Percentiles rank a stretch among this genome's conserved stretches.
Conservation (phyloP, 2,888 invertebrate species). For the Lasioglossum malachurum region DNA sequence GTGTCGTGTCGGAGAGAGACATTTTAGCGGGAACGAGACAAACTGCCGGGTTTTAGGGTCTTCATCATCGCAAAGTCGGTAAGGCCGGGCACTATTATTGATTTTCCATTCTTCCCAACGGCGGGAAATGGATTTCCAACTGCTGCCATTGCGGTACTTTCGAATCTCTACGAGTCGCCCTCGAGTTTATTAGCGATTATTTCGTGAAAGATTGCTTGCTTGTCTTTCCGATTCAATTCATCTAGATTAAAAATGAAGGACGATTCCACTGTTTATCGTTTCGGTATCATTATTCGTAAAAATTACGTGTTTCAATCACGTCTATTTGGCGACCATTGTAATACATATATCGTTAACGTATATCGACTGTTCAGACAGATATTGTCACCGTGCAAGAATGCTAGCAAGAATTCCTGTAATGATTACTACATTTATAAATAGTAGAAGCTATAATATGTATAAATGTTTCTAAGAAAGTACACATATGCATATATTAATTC, state of each 20-base stretch:
- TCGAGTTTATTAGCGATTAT: neutral
- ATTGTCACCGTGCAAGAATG: neutral
- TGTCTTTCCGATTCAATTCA: neutral
- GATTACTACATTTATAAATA: neutral
- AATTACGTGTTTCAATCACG: neutral
- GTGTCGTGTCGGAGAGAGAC: conserved; percentile 12
- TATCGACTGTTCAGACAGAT: conserved; percentile 47
- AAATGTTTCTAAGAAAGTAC: neutral
- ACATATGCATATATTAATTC: neutral
- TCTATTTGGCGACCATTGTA: neutral
- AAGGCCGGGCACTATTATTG: conserved; percentile 80
- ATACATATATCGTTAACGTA: neutral
- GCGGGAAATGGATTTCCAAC: conserved; percentile 72
- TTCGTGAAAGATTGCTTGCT: neutral
- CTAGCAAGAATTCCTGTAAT: neutral
- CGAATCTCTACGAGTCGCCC: conserved; percentile 22
- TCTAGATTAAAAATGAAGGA: neutral
- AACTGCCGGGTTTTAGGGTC: conserved; percentile 7
- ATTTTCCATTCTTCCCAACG: conserved; percentile 75
- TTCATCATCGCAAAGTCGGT: conserved; percentile 74
- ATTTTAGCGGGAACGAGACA: conserved; percentile 18
- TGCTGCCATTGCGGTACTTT: conserved; percentile 26
- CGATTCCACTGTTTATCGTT: neutral
- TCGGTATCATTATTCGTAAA: neutral
- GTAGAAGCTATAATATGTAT: neutral